phyloP scores from a whole-genome alignment of 1,140 invertebrate species.

The Polypedilum vanderplanki region DNA sequence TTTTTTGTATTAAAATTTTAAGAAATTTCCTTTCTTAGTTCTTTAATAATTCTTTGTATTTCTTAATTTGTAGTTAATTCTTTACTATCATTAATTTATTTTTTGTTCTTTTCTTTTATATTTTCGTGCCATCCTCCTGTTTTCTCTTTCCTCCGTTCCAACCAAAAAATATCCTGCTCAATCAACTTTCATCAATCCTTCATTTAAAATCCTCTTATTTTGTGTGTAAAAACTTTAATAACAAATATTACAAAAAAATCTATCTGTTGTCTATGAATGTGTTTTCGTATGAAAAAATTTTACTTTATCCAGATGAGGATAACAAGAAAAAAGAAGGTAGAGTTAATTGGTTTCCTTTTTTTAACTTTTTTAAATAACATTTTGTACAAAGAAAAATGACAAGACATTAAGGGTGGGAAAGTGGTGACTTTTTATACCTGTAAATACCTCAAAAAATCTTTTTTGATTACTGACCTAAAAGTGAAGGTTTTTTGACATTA shows the following conservation, averaged over 20 bases:
- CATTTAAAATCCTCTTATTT: neutral
- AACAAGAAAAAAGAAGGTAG: conserved; percentile 1
- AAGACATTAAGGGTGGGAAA: neutral
- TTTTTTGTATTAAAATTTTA: too few relatives aligned
- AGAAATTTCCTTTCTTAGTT: too few relatives aligned
- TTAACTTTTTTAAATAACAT: conserved; percentile 10
- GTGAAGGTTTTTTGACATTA: neutral
- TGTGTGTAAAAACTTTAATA: neutral
- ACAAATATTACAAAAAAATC: neutral
- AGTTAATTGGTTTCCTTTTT: neutral
- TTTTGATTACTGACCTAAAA: neutral
- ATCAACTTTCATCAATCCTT: neutral
- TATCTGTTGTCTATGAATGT: neutral
- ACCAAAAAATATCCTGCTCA: too few relatives aligned
- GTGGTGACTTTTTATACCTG: neutral
- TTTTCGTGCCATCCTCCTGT: neutral
- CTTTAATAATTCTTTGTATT: too few relatives aligned
- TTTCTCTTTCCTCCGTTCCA: too few relatives aligned
- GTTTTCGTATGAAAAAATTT: neutral
- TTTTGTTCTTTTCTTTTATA: too few relatives aligned
- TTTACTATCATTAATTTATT: too few relatives aligned
- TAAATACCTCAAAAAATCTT: neutral
- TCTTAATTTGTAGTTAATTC: too few relatives aligned
- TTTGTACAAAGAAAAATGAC: conserved; percentile 25
- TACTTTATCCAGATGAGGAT: neutral